Percentiles rank a stretch among this genome's conserved stretches.
These are phyloP conservation scores for Capitella teleta DNA, from an alignment of 1,140 invertebrate genomes.

Conservation along the genomic window DNA sequence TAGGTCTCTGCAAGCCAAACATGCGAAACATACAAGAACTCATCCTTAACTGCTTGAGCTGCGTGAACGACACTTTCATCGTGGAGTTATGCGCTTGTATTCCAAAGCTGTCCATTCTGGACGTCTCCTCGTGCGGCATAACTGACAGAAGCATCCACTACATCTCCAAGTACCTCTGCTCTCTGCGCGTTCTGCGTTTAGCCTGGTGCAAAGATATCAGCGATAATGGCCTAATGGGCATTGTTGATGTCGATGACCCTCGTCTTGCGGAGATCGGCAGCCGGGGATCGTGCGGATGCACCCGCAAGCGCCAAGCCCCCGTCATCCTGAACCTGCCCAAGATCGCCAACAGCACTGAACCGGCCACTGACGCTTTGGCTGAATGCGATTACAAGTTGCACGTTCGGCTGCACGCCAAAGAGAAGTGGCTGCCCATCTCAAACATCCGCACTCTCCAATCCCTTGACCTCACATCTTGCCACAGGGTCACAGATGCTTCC, in stretches of 20 bases:
- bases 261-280: too few relatives aligned
- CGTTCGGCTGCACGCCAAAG: background rate
- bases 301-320: constrained; percentile 11
- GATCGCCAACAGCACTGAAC: background rate
- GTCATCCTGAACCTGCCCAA: background rate
- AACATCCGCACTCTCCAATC: constrained; percentile 17
- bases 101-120: constrained; percentile 49
- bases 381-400: background rate
- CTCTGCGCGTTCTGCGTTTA: constrained; percentile 50
- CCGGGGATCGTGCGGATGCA: constrained; percentile 19
- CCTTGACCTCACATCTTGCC: constrained; percentile 3
- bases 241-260: too few relatives aligned
- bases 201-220: constrained; percentile 51
- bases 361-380: background rate
- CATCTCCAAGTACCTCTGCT: constrained; percentile 49
- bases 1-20: constrained; percentile 29
- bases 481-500: background rate
- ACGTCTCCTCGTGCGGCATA: constrained; percentile 55
- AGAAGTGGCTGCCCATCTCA: too few relatives aligned
- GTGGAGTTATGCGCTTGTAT: constrained; percentile 31
- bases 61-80: constrained; percentile 51
- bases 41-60: constrained; percentile 49
- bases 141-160: constrained; percentile 52
- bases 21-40: constrained; percentile 45
- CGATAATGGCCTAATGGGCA: constrained; percentile 52